phyloP scores from a whole-genome alignment of 2,113 vertebrate genomes.

The Cryptotis parvus region DNA sequence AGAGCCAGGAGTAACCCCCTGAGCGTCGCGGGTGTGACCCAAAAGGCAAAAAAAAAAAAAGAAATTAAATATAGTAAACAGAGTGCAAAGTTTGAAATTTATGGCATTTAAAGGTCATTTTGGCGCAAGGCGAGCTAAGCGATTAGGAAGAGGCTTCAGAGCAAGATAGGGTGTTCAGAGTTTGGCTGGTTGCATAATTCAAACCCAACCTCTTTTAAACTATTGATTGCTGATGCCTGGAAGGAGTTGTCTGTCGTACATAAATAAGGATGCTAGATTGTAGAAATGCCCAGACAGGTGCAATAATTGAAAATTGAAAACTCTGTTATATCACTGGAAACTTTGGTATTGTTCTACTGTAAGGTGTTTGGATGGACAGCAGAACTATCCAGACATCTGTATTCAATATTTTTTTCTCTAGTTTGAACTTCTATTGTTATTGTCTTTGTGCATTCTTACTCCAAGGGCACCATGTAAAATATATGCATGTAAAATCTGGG shows the following conservation, averaged over 20 bases:
- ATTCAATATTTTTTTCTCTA: too few relatives aligned
- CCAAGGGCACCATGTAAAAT: not conserved
- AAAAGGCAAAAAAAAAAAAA: too few relatives aligned
- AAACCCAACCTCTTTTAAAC: too few relatives aligned
- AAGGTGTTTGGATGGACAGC: not conserved
- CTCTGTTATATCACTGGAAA: not conserved
- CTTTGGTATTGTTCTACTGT: not conserved
- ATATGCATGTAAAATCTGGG: not conserved
- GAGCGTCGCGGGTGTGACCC: too few relatives aligned
- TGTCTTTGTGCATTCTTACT: slow-evolving; percentile 11
- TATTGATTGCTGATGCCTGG: not conserved
- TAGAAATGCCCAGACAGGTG: not conserved
- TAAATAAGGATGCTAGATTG: fast-evolving
- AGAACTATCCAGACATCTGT: too few relatives aligned
- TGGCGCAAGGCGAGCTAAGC: not conserved
- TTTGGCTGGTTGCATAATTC: too few relatives aligned
- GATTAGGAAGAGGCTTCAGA: not conserved
- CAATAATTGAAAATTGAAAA: not conserved
- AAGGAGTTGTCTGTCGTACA: not conserved
- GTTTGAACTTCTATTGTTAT: not conserved
- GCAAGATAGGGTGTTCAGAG: too few relatives aligned
- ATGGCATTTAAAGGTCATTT: not conserved
- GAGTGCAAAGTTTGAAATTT: not conserved
- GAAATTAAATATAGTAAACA: not conserved
- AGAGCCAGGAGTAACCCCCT: too few relatives aligned